These are phyloP conservation scores for Regulus satrapa DNA, from an alignment of 2,113 vertebrate genomes.

Conservation along the genomic window DNA sequence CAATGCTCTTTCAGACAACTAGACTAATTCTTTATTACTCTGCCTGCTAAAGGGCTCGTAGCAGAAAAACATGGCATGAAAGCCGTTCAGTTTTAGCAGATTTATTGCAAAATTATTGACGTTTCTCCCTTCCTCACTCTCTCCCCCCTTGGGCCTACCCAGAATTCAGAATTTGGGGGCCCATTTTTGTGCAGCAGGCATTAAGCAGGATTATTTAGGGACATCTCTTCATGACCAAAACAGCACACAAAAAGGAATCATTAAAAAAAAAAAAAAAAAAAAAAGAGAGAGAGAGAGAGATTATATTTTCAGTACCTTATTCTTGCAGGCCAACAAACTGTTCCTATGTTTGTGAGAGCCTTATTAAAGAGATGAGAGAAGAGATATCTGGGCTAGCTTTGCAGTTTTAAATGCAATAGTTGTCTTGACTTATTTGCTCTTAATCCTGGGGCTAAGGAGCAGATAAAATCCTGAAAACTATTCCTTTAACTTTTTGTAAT, in stretches of 20 bases:
- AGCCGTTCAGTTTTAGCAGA: not conserved
- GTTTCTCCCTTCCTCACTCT: accelerated
- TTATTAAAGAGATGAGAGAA: not conserved
- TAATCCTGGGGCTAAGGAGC: not conserved
- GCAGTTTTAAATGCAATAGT: not conserved
- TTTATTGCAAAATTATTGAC: not conserved
- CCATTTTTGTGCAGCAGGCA: accelerated
- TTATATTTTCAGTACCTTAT: not conserved
- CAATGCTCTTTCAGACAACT: not conserved
- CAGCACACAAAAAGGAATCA: not conserved
- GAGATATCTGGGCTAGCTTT: not conserved
- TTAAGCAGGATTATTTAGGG: not conserved
- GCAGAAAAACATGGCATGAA: not conserved
- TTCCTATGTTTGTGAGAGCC: not conserved
- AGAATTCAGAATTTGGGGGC: not conserved
- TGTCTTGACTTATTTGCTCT: not conserved
- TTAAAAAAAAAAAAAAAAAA: not conserved
- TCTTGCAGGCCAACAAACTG: not conserved
- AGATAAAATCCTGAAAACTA: slow-evolving; percentile 51
- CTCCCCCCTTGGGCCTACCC: not conserved
- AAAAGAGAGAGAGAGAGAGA: not conserved
- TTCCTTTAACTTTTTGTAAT: slow-evolving; percentile 48
- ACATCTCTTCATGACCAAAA: not conserved
- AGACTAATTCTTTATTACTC: not conserved
- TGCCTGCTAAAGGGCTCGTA: not conserved